Evolutionary conservation across 2,888 invertebrate genomes (phyloP).

Genomic region (Merodon equestris): DNA sequence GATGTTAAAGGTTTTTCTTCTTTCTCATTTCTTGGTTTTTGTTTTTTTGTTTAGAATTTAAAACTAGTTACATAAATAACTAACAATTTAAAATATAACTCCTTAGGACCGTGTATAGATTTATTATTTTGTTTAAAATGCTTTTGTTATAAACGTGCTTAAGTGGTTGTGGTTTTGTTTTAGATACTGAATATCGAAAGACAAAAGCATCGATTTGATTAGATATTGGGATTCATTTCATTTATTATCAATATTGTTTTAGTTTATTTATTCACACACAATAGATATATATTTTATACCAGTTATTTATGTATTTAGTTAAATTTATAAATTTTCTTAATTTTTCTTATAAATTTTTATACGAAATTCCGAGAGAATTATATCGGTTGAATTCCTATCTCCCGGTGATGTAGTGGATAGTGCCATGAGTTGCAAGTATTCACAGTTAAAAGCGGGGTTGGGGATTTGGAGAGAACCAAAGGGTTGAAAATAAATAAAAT

Average conservation of each 20-base stretch:
- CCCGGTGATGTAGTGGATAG: neutral
- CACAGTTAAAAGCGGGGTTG: neutral
- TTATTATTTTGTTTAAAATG: conserved; percentile 14
- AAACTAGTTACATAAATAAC: conserved; percentile 75
- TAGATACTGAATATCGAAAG: no score
- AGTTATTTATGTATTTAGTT: conserved; percentile 74
- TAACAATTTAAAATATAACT: conserved; percentile 72
- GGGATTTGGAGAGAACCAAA: no score
- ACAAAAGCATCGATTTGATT: neutral
- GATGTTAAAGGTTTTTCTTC: conserved; percentile 64
- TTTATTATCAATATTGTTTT: conserved; percentile 25
- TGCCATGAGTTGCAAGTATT: conserved; percentile 20
- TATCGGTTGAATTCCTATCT: conserved; percentile 4
- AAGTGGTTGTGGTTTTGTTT: neutral
- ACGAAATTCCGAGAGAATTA: conserved; percentile 36
- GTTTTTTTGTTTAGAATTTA: conserved; percentile 64
- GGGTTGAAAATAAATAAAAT: no score
- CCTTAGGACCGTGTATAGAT: conserved; percentile 2
- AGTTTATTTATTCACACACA: conserved; percentile 64
- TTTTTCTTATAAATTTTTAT: conserved; percentile 6
- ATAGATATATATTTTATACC: conserved; percentile 73
- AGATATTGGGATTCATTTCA: conserved; percentile 6
- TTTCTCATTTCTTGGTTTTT: conserved; percentile 36
- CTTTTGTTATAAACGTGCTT: conserved; percentile 1
- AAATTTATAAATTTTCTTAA: conserved; percentile 46